Conservation (phyloP, 2,113 vertebrate genomes). For the Progne subis region DNA sequence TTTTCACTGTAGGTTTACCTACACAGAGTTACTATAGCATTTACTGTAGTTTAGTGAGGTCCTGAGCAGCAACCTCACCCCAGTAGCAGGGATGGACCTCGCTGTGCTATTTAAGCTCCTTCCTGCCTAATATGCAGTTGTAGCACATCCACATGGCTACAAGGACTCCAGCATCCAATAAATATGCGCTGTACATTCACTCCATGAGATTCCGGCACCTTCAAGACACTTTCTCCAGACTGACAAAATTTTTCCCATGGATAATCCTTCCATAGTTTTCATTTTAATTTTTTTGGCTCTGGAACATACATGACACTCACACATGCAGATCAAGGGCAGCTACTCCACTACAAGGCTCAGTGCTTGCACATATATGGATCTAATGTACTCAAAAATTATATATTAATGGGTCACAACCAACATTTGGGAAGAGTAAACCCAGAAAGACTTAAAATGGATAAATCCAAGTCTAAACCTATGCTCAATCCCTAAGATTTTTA, state of each 20-base stretch:
- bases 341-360: not conserved
- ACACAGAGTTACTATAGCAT: not conserved
- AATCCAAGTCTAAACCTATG: not conserved
- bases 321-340: not conserved
- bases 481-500: not conserved
- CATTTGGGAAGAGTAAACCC: accelerated
- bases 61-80: not conserved
- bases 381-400: not conserved
- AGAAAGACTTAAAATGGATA: not conserved
- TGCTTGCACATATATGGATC: not conserved
- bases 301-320: not conserved
- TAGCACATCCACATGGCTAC: not conserved
- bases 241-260: not conserved
- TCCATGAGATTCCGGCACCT: not conserved
- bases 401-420: not conserved
- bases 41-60: not conserved
- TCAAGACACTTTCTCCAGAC: not conserved
- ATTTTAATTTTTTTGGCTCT: not conserved
- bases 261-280: not conserved
- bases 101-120: not conserved
- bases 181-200: not conserved
- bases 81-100: not conserved
- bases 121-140: not conserved
- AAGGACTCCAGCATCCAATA: not conserved
- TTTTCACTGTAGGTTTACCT: not conserved